Conservation (phyloP, 1,140 invertebrate species). For the Drosophila oshimai region DNA sequence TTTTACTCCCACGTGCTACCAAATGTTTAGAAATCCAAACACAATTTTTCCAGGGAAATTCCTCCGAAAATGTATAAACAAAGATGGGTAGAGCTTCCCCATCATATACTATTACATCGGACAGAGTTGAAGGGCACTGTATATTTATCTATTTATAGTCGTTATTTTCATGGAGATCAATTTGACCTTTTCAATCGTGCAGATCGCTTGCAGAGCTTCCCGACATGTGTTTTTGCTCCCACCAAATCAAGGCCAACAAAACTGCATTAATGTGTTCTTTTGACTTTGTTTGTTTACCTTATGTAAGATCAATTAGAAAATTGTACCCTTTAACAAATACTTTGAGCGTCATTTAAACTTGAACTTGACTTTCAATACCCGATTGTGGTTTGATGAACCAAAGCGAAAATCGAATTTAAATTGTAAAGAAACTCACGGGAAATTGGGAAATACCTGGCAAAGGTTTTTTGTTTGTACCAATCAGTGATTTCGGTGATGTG, state of each 20-base stretch:
- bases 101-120: conserved; percentile 18
- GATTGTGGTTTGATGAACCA: conserved; percentile 24
- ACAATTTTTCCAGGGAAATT: conserved; percentile 15
- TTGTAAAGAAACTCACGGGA: conserved; percentile 10
- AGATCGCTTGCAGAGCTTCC: conserved; percentile 3
- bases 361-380: conserved; percentile 61
- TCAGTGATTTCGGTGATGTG: conserved; percentile 39
- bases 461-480: conserved; percentile 48
- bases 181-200: conserved; percentile 15
- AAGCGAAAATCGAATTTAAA: not conserved
- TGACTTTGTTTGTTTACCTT: conserved; percentile 66
- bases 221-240: not conserved
- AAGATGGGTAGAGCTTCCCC: not conserved
- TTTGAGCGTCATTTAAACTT: conserved; percentile 48
- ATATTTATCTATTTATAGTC: conserved; percentile 13
- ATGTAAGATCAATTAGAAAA: conserved; percentile 24
- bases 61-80: conserved; percentile 13
- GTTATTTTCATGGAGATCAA: not conserved
- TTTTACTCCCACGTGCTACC: not conserved
- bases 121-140: conserved; percentile 26
- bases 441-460: conserved; percentile 73
- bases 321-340: conserved; percentile 53
- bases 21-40: conserved; percentile 6
- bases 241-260: conserved; percentile 41
- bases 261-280: conserved; percentile 37